phyloP scores from a whole-genome alignment of 2,113 vertebrate genomes.

The Numenius arquata region DNA sequence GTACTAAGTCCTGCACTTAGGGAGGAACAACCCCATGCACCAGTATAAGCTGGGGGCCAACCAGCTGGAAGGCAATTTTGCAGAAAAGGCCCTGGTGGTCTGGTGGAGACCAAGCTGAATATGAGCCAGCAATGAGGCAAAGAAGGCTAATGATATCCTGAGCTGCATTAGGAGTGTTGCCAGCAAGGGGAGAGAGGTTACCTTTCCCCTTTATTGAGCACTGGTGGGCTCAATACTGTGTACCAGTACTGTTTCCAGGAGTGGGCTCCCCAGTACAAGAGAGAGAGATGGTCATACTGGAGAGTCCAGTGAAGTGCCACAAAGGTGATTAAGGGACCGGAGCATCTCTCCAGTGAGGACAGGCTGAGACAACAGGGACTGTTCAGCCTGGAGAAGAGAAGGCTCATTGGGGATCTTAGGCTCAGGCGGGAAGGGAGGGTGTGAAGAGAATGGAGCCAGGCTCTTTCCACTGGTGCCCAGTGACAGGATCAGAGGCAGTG shows the following conservation, averaged over 20 bases:
- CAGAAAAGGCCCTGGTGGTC: not conserved
- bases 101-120: not conserved
- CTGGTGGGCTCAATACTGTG: too few relatives aligned
- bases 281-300: not conserved
- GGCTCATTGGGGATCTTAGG: not conserved
- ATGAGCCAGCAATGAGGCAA: not conserved
- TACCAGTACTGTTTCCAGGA: not conserved
- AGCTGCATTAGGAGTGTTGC: not conserved
- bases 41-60: not conserved
- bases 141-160: not conserved
- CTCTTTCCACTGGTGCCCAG: not conserved
- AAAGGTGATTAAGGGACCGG: not conserved
- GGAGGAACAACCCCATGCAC: too few relatives aligned
- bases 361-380: not conserved
- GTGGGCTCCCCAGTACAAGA: not conserved
- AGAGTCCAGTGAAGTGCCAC: not conserved
- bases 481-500: not conserved
- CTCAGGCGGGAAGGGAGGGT: not conserved
- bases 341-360: not conserved
- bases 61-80: not conserved
- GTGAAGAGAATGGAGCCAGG: not conserved
- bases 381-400: not conserved
- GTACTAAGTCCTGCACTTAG: too few relatives aligned
- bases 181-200: not conserved
- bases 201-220: not conserved